These are phyloP conservation scores for Acronicta psi DNA, from an alignment of 2,888 invertebrate species.

Conservation along the genomic window DNA sequence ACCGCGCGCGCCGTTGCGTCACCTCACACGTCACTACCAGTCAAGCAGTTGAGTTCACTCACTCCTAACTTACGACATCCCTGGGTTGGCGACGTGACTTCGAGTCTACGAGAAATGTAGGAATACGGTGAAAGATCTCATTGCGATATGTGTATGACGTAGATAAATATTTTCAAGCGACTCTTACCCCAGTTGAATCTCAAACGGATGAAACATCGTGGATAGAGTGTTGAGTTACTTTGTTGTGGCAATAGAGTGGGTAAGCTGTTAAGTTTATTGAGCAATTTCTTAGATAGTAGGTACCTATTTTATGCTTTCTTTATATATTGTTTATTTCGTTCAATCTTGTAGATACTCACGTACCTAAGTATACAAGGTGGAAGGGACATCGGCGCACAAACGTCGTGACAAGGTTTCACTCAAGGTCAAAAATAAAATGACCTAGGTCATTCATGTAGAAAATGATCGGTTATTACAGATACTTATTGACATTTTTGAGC, in stretches of 20 bases:
- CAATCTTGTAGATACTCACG: no score
- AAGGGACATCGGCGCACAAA: no score
- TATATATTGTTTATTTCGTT: background rate
- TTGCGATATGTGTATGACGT: slow-evolving; percentile 20
- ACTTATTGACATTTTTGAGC: no score
- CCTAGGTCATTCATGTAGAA: no score
- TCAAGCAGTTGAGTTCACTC: slow-evolving; percentile 65
- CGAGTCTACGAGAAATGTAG: slow-evolving; percentile 40
- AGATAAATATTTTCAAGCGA: slow-evolving; percentile 9
- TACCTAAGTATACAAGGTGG: no score
- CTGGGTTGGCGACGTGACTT: slow-evolving; percentile 37
- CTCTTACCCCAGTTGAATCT: slow-evolving; percentile 8
- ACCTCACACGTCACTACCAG: slow-evolving; percentile 51
- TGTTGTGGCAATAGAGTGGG: slow-evolving; percentile 21
- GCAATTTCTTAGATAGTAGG: slow-evolving; percentile 2
- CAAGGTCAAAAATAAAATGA: no score
- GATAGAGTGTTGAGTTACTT: slow-evolving; percentile 21
- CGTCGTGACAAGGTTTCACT: no score
- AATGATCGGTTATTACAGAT: no score
- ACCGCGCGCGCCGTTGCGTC: slow-evolving; percentile 66
- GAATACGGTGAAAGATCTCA: slow-evolving; percentile 44
- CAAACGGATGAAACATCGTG: slow-evolving; percentile 26
- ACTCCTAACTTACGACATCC: slow-evolving; percentile 66
- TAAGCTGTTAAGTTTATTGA: slow-evolving; percentile 13
- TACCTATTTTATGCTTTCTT: slow-evolving; percentile 3